Base-by-base conservation (phyloP, 2,888 invertebrate genomes). In the Eupithecia pulchellata region DNA sequence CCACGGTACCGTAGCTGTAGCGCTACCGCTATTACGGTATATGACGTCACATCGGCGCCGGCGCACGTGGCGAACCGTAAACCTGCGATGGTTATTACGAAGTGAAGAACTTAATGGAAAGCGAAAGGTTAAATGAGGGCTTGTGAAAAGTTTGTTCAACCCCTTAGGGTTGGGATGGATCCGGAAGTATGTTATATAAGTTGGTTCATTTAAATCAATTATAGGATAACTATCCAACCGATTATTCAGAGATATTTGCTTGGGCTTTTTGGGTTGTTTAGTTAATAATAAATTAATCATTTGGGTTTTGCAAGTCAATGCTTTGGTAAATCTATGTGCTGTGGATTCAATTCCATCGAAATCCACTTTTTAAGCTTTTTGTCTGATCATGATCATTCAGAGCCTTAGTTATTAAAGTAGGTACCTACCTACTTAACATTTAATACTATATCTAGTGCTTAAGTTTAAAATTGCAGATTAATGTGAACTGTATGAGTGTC, bases 21-120 rank as follows among this genome's bases (percentile, higher is more conserved):
- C 58, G 47, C 55, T 78, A 82, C 83, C 83, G 86, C 82, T 86
- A 82, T 80, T 78, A 76, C 81, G 80, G 80, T 78, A 79, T 72
- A 70, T 77, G 81, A 88, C 86, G 86, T 87, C 87, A 88, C 85
- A 84, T 76, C 79, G 69, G 68, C 81, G 86, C 84, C 81, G 79
- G 76, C 77, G 82, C 89, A 85, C 85, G 81, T 71, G 75, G 58
- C 70, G 67, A 75, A 80, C 81, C 81, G 82, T 79, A 57, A 71
- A 67, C 72, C 65, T 73, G 69, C 71, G 69, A 58, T 57, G 65
- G 71, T 57, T 67, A 29, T 20, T 36, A 73, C 64, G 39, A 65
- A 69, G 68, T 72, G 72, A 74, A 78, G 72, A 66, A 75, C 72
- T 76, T 78, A 75, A 71, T 29, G 29, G 57, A 57, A 14, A 57